These are phyloP conservation scores for Atractosteus spatula DNA, from an alignment of 2,113 vertebrate species.

Conservation along the genomic window DNA sequence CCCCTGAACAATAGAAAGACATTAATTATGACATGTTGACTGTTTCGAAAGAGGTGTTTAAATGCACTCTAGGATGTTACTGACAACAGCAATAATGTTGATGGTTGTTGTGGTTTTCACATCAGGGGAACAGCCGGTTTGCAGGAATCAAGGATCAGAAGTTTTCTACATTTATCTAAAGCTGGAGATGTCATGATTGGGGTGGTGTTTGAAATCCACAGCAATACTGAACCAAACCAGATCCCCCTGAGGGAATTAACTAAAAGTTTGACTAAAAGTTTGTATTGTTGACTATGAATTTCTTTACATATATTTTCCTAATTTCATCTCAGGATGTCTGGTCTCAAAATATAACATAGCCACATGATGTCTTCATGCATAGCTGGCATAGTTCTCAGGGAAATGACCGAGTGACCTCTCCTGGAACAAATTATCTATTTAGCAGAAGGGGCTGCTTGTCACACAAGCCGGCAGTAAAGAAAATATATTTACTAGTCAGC, in stretches of 20 bases:
- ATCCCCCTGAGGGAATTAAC: not conserved
- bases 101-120: not conserved
- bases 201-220: not conserved
- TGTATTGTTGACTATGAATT: too few species aligned
- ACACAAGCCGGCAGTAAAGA: too few species aligned
- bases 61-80: not conserved
- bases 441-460: too few species aligned
- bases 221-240: not conserved
- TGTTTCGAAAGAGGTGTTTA: not conserved
- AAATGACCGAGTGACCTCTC: too few species aligned
- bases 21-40: not conserved
- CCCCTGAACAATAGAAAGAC: not conserved
- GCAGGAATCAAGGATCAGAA: not conserved
- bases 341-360: too few species aligned
- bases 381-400: too few species aligned
- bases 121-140: not conserved
- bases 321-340: too few species aligned
- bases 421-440: too few species aligned
- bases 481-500: too few species aligned
- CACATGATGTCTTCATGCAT: too few species aligned
- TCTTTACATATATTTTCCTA: too few species aligned
- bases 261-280: too few species aligned
- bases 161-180: not conserved
- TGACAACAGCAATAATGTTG: not conserved
- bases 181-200: constrained; percentile 3